Conservation (phyloP, 2,888 invertebrate genomes). For the Agrochola macilenta region DNA sequence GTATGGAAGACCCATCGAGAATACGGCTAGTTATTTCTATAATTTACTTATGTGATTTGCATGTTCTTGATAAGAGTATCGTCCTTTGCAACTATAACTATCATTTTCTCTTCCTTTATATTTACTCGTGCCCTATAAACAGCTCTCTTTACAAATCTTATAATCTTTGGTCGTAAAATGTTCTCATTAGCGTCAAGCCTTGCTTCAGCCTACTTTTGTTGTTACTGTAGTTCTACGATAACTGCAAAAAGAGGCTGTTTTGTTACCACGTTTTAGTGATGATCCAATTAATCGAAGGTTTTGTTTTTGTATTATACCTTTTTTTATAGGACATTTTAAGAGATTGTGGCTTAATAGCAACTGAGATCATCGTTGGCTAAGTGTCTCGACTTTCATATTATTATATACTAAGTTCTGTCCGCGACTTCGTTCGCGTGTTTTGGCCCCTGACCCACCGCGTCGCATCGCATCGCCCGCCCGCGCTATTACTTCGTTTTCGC, state of each 20-base stretch:
- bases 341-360: conserved; percentile 18
- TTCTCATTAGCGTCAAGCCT: conserved; percentile 28
- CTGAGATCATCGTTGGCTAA: conserved; percentile 3
- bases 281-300: conserved; percentile 50
- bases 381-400: conserved; percentile 7
- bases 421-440: no score
- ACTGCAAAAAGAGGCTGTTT: conserved; percentile 40
- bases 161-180: conserved; percentile 39
- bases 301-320: conserved; percentile 3
- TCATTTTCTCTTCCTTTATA: background rate
- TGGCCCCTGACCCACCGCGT: no score
- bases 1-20: no score
- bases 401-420: no score
- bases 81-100: background rate
- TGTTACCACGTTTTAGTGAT: conserved; percentile 43
- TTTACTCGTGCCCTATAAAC: background rate
- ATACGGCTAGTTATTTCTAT: no score
- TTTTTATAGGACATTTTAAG: conserved; percentile 14
- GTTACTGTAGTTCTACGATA: conserved; percentile 40
- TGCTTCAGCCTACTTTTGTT: conserved; percentile 40
- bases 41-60: background rate
- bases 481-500: no score
- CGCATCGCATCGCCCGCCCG: no score
- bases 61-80: background rate
- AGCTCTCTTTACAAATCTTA: conserved; percentile 17